Percentiles rank a stretch among this genome's conserved stretches.
phyloP scores from a whole-genome alignment of 2,113 vertebrate species.

The Alaudala cheleensis region DNA sequence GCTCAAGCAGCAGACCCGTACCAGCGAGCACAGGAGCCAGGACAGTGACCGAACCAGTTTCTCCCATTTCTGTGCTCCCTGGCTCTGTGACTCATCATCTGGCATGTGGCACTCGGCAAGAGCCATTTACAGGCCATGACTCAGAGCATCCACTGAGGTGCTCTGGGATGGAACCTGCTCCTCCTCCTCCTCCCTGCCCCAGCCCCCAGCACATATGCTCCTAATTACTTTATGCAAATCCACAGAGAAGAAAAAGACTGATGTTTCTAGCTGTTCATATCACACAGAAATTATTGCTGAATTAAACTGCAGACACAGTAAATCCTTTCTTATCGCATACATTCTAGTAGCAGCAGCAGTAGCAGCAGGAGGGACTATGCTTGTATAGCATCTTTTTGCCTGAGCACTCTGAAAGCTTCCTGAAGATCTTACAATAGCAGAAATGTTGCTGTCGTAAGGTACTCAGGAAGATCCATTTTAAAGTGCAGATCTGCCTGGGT shows the following conservation, averaged over 20 bases:
- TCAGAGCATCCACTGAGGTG: neutral
- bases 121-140: constrained; percentile 21
- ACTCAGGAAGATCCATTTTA: neutral
- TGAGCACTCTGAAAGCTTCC: neutral
- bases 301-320: neutral
- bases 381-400: neutral
- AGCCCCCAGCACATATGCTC: neutral
- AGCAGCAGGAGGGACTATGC: neutral
- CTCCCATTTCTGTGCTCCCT: constrained; percentile 42
- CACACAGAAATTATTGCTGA: neutral
- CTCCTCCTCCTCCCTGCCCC: neutral
- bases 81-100: constrained; percentile 35
- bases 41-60: neutral
- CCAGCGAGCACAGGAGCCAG: neutral
- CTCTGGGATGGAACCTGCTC: neutral
- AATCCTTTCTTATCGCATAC: neutral
- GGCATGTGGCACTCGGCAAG: neutral
- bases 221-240: neutral
- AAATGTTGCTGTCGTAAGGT: neutral
- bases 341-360: neutral
- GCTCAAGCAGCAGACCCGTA: neutral
- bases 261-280: constrained; percentile 17
- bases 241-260: neutral
- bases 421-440: neutral
- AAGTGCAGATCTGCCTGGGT: neutral